Base-by-base conservation (phyloP, 2,113 vertebrate species). In the Mustela nigripes region DNA sequence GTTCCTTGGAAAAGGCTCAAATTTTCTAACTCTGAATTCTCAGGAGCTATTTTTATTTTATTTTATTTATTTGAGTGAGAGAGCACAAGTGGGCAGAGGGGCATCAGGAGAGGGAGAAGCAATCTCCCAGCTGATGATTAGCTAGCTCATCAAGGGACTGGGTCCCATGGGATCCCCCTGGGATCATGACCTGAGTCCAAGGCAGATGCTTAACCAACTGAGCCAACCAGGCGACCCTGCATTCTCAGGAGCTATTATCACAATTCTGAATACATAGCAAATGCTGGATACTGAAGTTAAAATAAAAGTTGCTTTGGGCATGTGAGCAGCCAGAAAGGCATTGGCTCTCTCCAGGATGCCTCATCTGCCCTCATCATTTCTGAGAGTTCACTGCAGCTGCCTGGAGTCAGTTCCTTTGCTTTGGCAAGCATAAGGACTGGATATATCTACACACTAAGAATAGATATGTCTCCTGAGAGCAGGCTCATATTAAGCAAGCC, bases 391-490 rank as follows among this genome's bases (percentile, higher is more conserved):
- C 45, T 95, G 71, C 95, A 96, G 91, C 95, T 95, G 85, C 71
- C 89, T 94, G 45, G 21, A 94, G 81, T 89, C 53, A 78, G 71
- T 78, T 91, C 81, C 94, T 94, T 48, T 93, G 95, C 69, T 33
- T 74, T 93, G 81, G 89, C 39, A 95, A 94, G 81, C 85, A 45
- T 78, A 85, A 67, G 80, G 28, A 56, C 73, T 93, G 82, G 42
- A 73, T 96, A 53, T 71, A 97, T 97, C 97, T 97, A 97, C 91
- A 93, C 39, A 15, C 81, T 85, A 95, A 96, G 97, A 97, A 98
- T 96, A 97, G 96, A 95, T 82, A 60, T 67, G 81, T 89, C 71
- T 91, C 85, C 48, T 15, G 45, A 83, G 91, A 95, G 45, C 53
- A 94, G 81, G n/a, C 39, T 93, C 91, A 62, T 86, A 97, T 96